These are phyloP conservation scores for Troides helena DNA, from an alignment of 2,888 invertebrate genomes.

Conservation along the genomic window DNA sequence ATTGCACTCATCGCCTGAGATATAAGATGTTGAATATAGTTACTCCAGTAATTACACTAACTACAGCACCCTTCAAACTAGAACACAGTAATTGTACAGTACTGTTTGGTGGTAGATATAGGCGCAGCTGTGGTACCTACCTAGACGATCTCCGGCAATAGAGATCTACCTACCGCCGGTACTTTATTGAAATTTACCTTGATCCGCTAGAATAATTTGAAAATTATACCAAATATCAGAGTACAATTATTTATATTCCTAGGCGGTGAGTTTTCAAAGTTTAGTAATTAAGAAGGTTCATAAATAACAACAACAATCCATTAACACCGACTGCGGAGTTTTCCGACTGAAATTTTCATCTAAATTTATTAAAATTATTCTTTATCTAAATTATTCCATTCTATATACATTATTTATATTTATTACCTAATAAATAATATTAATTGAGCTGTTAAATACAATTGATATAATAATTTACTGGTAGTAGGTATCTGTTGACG, in stretches of 20 bases:
- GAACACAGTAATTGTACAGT: no score
- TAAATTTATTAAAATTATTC: not conserved
- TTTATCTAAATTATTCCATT: not conserved
- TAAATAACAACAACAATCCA: slow-evolving; percentile 16
- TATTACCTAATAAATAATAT: not conserved
- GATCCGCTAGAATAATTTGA: not conserved
- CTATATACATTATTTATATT: not conserved
- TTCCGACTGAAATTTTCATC: not conserved
- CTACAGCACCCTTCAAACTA: no score
- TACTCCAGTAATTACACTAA: no score
- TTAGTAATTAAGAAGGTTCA: slow-evolving; percentile 12
- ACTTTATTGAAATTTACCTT: not conserved
- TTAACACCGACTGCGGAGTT: not conserved
- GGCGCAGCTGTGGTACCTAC: no score
- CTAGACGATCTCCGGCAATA: no score
- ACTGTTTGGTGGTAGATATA: no score
- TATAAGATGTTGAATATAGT: no score
- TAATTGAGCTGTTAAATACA: not conserved
- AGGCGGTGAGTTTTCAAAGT: not conserved
- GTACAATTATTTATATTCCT: not conserved
- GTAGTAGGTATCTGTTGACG: no score
- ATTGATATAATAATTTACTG: not conserved
- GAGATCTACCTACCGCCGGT: no score
- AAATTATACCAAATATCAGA: not conserved
- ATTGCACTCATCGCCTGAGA: no score